Evolutionary conservation across 2,113 vertebrate genomes (phyloP), one percentile per base, ranked within the genome.

Genomic region (Sorex fumeus): DNA sequence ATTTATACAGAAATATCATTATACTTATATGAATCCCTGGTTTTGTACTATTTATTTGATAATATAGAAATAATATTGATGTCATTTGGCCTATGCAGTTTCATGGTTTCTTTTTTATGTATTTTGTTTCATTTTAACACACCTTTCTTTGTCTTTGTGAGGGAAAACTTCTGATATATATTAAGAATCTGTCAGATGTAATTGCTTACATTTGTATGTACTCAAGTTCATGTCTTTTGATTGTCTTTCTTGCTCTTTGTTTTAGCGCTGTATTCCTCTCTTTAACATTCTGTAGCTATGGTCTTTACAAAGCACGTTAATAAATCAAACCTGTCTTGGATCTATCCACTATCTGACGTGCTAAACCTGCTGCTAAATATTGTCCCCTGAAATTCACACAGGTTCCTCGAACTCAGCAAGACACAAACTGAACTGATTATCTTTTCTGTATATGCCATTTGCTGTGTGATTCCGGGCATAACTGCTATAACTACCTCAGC

Each of bases 1-100:
- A 87, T 79, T n/a, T 84, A 84, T 47, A 53, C 18, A 53, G 13
- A 53, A 16, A 53, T 19, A 53, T 53, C 10, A 16, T 53, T 15
- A 53, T 53, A 19, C 53, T 10, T 53, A 53, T 53, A 15, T 53
- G 18, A 53, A 15, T 53, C 8, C 8, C 12, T 53, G 15, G 18
- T 15, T 53, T 53, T 53, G 93, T 50, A 64, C 3, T 62, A 77
- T 81, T 96, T 75, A 82, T 71, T 70, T 76, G 19, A 3, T 86
- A 45, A 93, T 21, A 45, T 72, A 16, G 71, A 70, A 91, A 70
- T 45, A 36, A n/a, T 64, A 21, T 8, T 57, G 21, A 53, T 27
- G 80, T 9, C 30, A 72, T 66, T 90, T 36, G 34, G 0, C 28
- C 28, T 69, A 19, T 67, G 8, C 0, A 36, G 19, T 84, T 88